Evolutionary conservation across 2,888 invertebrate genomes (phyloP).

Genomic region (Eupithecia dodoneata): DNA sequence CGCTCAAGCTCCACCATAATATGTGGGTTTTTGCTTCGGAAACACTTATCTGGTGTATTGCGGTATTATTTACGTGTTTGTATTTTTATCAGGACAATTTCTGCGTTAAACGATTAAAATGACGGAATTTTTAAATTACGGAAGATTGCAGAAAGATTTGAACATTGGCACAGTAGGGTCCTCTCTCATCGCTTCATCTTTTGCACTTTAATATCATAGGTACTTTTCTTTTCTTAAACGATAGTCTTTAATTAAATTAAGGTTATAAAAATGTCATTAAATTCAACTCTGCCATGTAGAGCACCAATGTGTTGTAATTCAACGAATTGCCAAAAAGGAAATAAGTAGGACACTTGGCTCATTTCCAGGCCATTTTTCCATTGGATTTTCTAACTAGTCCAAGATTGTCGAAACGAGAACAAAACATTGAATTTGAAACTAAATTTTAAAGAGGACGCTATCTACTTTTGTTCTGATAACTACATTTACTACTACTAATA

Average conservation of each 20-base stretch:
- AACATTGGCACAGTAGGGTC: too few species aligned
- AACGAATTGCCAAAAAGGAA: slow-evolving; percentile 14
- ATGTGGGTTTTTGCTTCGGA: too few species aligned
- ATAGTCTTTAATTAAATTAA: neutral
- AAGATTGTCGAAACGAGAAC: neutral
- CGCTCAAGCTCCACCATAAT: too few species aligned
- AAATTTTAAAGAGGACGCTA: neutral
- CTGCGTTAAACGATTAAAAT: too few species aligned
- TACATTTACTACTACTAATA: neutral
- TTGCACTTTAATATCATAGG: neutral
- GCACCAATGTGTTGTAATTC: neutral
- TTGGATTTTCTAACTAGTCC: slow-evolving; percentile 12
- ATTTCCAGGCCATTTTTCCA: slow-evolving; percentile 24
- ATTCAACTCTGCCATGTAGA: neutral
- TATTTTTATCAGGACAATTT: too few species aligned
- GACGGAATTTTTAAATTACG: too few species aligned
- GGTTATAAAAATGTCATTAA: neutral
- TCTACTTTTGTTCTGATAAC: neutral
- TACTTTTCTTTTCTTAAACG: neutral
- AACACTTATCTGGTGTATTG: too few species aligned
- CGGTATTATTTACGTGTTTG: too few species aligned
- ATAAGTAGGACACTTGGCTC: slow-evolving; percentile 28
- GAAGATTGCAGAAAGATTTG: too few species aligned
- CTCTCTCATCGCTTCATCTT: too few species aligned
- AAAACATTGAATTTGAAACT: neutral